Evolutionary conservation across 2,888 invertebrate genomes (phyloP).

Genomic region (Masnerella sp.): DNA sequence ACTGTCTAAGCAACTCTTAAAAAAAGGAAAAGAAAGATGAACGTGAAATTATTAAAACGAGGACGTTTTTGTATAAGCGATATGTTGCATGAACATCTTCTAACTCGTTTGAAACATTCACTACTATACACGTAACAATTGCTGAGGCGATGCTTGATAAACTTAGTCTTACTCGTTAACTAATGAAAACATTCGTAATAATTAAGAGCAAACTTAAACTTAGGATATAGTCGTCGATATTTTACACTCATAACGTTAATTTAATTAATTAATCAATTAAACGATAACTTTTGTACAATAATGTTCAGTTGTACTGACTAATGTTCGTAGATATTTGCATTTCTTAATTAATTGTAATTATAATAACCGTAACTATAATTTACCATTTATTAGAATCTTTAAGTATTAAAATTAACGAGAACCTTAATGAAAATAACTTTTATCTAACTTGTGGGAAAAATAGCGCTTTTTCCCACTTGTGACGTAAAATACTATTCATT

Average conservation of each 20-base stretch:
- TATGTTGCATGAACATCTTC: slow-evolving; percentile 30
- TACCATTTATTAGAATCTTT: too few relatives aligned
- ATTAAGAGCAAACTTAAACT: too few relatives aligned
- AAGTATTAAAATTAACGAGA: too few relatives aligned
- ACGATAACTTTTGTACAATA: slow-evolving; percentile 27
- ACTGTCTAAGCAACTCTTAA: too few relatives aligned
- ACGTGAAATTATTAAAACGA: slow-evolving; percentile 8
- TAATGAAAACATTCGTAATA: too few relatives aligned
- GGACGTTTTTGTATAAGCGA: slow-evolving; percentile 16
- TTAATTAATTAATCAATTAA: slow-evolving; percentile 18
- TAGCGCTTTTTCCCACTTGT: too few relatives aligned
- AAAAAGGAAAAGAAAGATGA: background rate
- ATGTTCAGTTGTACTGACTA: slow-evolving; percentile 14
- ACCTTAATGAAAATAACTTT: too few relatives aligned
- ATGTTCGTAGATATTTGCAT: slow-evolving; percentile 27
- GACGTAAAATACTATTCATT: too few relatives aligned
- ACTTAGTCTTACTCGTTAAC: background rate
- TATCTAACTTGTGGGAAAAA: too few relatives aligned
- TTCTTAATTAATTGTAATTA: too few relatives aligned
- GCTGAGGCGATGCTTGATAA: slow-evolving; percentile 7
- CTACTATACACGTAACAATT: slow-evolving; percentile 37
- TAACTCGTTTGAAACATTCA: slow-evolving; percentile 37
- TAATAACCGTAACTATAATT: too few relatives aligned
- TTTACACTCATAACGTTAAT: slow-evolving; percentile 12
- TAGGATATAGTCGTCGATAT: too few relatives aligned